These are phyloP conservation scores for Phalacrocorax aristotelis DNA, from an alignment of 2,113 vertebrate genomes.

Conservation along the genomic window DNA sequence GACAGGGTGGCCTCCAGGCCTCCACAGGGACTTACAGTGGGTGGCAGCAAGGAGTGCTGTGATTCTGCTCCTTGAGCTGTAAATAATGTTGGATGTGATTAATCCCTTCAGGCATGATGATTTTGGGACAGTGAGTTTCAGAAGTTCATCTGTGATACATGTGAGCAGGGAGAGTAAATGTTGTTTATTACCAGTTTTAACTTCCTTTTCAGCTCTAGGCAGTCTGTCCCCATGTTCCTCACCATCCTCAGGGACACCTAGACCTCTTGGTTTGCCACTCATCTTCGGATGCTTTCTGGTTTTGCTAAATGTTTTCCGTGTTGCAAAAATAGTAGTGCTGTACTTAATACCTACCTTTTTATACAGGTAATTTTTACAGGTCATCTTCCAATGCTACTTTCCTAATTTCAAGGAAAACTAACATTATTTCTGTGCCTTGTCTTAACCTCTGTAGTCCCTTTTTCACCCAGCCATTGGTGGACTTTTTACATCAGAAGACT, in stretches of 20 bases:
- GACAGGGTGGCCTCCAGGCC: neutral
- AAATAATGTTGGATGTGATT: neutral
- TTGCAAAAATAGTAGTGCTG: neutral
- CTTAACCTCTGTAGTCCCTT: neutral
- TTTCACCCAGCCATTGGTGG: neutral
- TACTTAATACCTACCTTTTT: neutral
- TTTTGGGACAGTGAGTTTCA: neutral
- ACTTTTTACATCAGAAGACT: neutral
- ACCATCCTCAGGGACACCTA: neutral
- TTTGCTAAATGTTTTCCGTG: neutral
- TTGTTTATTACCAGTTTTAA: neutral
- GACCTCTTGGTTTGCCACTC: neutral
- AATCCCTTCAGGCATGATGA: neutral
- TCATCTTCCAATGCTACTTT: neutral
- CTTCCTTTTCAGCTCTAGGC: neutral
- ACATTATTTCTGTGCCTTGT: neutral
- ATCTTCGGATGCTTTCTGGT: neutral
- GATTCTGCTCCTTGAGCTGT: neutral
- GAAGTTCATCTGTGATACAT: neutral
- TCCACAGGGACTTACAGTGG: accelerated
- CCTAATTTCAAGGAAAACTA: neutral
- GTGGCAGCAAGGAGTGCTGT: neutral
- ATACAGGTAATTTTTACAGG: neutral
- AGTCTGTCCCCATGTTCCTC: neutral
- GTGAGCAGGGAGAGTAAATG: neutral